A percentile compares a stretch with the other conserved stretches of the same genome.
Conservation (phyloP, 2,113 vertebrate species). For the Tyrannus savana region DNA sequence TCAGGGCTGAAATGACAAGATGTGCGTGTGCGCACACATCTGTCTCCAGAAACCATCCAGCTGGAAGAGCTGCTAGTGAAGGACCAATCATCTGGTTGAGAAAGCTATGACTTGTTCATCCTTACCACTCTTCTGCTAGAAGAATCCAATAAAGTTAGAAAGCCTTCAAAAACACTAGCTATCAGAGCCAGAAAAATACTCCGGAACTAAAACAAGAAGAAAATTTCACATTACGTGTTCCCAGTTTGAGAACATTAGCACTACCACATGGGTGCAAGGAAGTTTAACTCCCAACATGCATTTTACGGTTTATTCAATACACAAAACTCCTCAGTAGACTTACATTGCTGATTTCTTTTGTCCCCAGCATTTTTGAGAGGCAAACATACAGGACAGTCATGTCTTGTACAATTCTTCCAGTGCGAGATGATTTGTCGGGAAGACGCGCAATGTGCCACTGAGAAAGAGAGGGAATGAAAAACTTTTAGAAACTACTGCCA, state of each 20-base stretch:
- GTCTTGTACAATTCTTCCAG: slow-evolving; percentile 98
- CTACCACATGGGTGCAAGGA: neutral
- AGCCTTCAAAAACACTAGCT: neutral
- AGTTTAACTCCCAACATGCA: neutral
- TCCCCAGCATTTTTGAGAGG: slow-evolving; percentile 98
- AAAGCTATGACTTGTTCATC: neutral
- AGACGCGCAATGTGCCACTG: slow-evolving; percentile 98
- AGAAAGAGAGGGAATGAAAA: neutral
- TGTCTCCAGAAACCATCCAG: neutral
- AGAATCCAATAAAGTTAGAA: neutral
- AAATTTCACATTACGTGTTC: neutral
- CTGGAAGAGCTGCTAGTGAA: neutral
- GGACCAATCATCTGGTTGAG: neutral
- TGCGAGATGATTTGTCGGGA: slow-evolving; percentile 99
- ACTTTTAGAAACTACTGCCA: neutral
- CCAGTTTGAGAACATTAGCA: neutral
- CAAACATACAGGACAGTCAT: slow-evolving; percentile 97
- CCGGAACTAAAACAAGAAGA: neutral
- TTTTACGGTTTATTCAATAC: neutral
- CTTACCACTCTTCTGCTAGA: neutral
- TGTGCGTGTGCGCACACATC: accelerated
- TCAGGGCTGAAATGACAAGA: neutral
- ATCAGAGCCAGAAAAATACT: neutral
- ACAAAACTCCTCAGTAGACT: slow-evolving; percentile 52
- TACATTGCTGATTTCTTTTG: slow-evolving; percentile 97